Percentiles rank a stretch among this genome's conserved stretches.
Evolutionary conservation across 2,113 vertebrate species (phyloP).

Genomic region (Sardina pilchardus): DNA sequence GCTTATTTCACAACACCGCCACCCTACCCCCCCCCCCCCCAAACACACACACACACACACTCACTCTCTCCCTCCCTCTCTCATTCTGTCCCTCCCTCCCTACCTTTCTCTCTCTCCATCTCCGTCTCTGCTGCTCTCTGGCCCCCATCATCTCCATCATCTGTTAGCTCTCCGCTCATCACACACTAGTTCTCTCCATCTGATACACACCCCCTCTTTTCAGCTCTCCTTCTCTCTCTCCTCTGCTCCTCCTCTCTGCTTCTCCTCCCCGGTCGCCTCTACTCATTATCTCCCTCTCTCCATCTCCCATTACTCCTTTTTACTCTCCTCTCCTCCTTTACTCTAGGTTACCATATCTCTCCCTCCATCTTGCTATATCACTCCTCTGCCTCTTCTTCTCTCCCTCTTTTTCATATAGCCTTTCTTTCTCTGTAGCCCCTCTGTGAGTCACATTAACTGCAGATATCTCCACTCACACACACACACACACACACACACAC

Average conservation of each 20-base stretch:
- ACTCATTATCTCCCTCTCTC: slow-evolving; percentile 3
- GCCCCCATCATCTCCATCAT: background rate
- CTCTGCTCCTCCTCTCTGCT: background rate
- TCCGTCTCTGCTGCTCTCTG: background rate
- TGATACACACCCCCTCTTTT: no score
- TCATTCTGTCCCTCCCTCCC: background rate
- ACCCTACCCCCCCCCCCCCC: no score
- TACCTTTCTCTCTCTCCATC: background rate
- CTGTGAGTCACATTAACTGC: background rate
- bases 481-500: slow-evolving; percentile 28
- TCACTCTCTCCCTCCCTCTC: background rate
- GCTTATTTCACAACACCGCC: no score
- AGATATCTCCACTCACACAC: background rate
- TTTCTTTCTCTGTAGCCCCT: background rate
- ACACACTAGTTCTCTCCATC: background rate
- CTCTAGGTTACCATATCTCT: no score
- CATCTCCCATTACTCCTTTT: no score
- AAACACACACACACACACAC: no score
- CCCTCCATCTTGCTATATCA: no score
- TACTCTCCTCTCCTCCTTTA: no score
- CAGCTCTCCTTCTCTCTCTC: no score
- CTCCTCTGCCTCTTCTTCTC: background rate
- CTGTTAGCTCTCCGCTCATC: background rate
- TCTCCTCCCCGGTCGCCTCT: background rate
- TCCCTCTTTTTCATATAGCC: background rate